Percentiles rank a stretch among this genome's conserved stretches.
These are phyloP conservation scores for Hippolais icterina DNA, from an alignment of 2,113 vertebrate species.

Conservation along the genomic window DNA sequence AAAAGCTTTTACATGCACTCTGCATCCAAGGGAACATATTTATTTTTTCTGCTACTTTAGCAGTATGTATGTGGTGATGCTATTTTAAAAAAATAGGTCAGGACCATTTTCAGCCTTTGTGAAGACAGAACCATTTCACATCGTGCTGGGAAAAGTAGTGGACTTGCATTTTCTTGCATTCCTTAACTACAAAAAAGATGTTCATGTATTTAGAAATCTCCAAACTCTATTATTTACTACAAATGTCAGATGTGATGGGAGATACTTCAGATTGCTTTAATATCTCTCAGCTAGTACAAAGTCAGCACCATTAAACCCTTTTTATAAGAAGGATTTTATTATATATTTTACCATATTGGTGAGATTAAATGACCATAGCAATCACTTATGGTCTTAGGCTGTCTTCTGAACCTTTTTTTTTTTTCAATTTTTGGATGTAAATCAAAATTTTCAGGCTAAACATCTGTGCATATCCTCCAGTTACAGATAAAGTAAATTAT, in stretches of 20 bases:
- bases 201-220: background rate
- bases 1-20: slow-evolving; percentile 55
- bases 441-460: background rate
- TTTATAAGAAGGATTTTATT: background rate
- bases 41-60: slow-evolving; percentile 40
- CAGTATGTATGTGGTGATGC: background rate
- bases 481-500: background rate
- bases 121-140: background rate
- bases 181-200: background rate
- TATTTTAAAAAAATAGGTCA: slow-evolving; percentile 51
- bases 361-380: background rate
- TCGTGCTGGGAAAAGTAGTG: background rate
- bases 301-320: background rate
- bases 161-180: background rate
- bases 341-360: background rate
- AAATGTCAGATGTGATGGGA: background rate
- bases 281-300: background rate
- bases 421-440: background rate
- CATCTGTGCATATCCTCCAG: background rate
- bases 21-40: slow-evolving; percentile 44
- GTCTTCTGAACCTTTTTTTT: background rate
- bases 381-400: background rate
- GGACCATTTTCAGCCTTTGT: background rate
- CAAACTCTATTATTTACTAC: background rate
- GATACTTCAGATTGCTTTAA: background rate